Evolutionary conservation across 2,888 invertebrate species (phyloP).

Genomic region (Craniophora ligustri): DNA sequence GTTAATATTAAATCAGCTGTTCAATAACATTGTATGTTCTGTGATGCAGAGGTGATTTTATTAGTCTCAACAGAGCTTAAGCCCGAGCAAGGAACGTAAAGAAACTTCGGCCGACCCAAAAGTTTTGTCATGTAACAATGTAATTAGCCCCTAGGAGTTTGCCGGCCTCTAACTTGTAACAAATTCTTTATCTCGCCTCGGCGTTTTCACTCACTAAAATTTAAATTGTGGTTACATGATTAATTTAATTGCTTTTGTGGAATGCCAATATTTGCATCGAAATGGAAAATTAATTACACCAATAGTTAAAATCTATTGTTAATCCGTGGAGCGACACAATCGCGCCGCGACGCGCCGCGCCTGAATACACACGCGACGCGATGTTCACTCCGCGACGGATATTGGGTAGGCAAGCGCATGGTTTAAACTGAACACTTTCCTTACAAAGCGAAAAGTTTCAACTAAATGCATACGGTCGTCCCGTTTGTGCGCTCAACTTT

Average conservation of each 20-base stretch:
- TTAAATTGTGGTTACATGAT: constrained; percentile 64
- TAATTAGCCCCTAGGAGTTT: constrained; percentile 83
- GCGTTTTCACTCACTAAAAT: constrained; percentile 77
- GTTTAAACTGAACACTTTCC: constrained; percentile 78
- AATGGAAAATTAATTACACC: constrained; percentile 4
- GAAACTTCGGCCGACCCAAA: constrained; percentile 83
- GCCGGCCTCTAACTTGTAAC: constrained; percentile 74
- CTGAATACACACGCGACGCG: constrained; percentile 71
- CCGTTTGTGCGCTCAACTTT: constrained; percentile 74
- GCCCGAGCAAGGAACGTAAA: constrained; percentile 77
- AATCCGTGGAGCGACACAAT: constrained; percentile 65
- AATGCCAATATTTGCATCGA: constrained; percentile 5
- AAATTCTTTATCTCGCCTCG: constrained; percentile 83
- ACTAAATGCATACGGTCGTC: constrained; percentile 79
- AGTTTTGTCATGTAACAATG: constrained; percentile 86
- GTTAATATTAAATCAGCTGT: constrained; percentile 62
- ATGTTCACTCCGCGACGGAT: constrained; percentile 74
- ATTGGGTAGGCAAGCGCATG: constrained; percentile 76
- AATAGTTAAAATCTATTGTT: no score
- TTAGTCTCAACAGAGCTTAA: constrained; percentile 74
- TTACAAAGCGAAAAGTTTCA: constrained; percentile 83
- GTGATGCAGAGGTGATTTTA: constrained; percentile 78
- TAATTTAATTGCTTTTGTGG: constrained; percentile 47
- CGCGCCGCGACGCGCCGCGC: constrained; percentile 61
- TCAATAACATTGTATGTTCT: constrained; percentile 70